Conservation (phyloP, 2,888 invertebrate genomes). For the Agrilus biguttatus region DNA sequence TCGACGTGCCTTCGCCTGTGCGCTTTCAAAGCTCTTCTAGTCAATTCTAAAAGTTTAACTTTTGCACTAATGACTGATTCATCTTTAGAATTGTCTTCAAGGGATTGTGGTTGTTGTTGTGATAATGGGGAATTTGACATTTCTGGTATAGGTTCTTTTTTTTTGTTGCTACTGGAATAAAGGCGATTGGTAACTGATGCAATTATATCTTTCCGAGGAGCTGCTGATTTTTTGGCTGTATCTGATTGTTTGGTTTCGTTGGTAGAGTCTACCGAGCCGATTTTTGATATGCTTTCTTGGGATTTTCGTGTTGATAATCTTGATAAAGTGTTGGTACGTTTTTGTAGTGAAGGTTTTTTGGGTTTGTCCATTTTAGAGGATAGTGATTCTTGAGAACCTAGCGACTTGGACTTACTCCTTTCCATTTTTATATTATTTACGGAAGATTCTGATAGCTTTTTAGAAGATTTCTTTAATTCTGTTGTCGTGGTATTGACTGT, state of each 20-base stretch:
- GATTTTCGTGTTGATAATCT: conserved; percentile 4
- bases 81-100: conserved; percentile 24
- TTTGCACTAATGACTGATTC: conserved; percentile 43
- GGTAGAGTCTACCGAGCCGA: conserved; percentile 14
- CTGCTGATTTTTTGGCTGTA: conserved; percentile 16
- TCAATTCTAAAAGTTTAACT: conserved; percentile 41
- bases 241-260: conserved; percentile 15
- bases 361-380: conserved; percentile 16
- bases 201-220: conserved; percentile 48
- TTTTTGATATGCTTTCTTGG: conserved; percentile 11
- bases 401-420: conserved; percentile 16
- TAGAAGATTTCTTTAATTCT: conserved; percentile 8
- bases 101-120: conserved; percentile 13
- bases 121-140: conserved; percentile 9
- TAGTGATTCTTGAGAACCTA: conserved; percentile 17
- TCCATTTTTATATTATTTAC: conserved; percentile 4
- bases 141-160: conserved; percentile 26
- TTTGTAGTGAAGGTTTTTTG: conserved; percentile 13
- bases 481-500: conserved; percentile 19
- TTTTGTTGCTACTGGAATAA: conserved; percentile 45
- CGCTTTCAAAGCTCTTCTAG: conserved; percentile 41
- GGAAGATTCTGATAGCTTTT: conserved; percentile 20
- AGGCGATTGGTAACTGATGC: conserved; percentile 55
- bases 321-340: conserved; percentile 18
- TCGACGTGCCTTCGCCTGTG: conserved; percentile 37